Percentiles rank a stretch among this genome's conserved stretches.
phyloP scores from a whole-genome alignment of 2,888 invertebrate genomes.

The Lasioglossum figueresi region DNA sequence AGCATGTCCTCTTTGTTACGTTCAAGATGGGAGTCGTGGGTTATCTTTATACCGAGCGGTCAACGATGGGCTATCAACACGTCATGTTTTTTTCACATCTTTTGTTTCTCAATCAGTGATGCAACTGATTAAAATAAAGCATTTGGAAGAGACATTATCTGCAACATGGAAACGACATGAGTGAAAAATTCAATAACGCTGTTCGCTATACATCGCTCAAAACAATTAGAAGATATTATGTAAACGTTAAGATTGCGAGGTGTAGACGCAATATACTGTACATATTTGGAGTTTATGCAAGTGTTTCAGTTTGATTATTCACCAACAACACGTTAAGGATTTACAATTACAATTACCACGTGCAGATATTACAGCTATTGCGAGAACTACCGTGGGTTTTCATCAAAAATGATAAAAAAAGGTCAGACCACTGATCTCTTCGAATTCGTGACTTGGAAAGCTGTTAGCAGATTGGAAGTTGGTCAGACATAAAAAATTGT shows the following conservation, averaged over 20 bases:
- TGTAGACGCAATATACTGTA: not conserved
- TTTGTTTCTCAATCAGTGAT: not conserved
- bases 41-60: not conserved
- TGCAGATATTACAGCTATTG: not conserved
- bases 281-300: not conserved
- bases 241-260: not conserved
- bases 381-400: not conserved
- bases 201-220: not conserved
- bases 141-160: not conserved
- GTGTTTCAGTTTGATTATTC: not conserved
- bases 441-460: not conserved
- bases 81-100: not conserved
- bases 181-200: not conserved
- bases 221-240: not conserved
- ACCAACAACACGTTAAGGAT: too few relatives aligned
- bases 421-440: not conserved
- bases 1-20: not conserved
- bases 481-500: too few relatives aligned
- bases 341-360: not conserved
- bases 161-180: not conserved
- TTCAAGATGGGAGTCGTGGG: not conserved
- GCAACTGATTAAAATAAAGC: not conserved
- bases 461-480: too few relatives aligned
- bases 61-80: not conserved
- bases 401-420: not conserved